Conservation (phyloP, 2,888 invertebrate species). For the Eupsilia transversa region DNA sequence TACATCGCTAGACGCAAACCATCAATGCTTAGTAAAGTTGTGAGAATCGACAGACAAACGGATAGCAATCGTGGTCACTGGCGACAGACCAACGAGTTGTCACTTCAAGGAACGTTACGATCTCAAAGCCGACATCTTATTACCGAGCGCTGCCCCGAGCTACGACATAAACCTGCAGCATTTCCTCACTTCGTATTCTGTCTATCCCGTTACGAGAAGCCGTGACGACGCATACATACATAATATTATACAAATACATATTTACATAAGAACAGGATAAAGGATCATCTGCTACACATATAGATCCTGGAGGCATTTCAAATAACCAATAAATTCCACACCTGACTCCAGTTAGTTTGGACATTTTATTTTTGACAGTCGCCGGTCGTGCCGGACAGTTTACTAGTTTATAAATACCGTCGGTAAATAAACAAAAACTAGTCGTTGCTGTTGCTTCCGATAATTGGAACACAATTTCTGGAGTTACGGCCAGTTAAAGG, state of each 20-base stretch:
- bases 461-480: constrained; percentile 71
- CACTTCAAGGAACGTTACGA: constrained; percentile 51
- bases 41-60: constrained; percentile 50
- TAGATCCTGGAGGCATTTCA: constrained; percentile 40
- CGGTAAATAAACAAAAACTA: constrained; percentile 46
- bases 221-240: constrained; percentile 63
- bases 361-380: constrained; percentile 63
- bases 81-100: constrained; percentile 47
- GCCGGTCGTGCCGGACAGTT: constrained; percentile 51
- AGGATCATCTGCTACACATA: constrained; percentile 45
- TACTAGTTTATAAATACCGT: constrained; percentile 59
- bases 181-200: constrained; percentile 57
- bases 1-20: constrained; percentile 15
- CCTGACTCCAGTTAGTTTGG: constrained; percentile 51
- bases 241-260: constrained; percentile 53
- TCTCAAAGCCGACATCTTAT: constrained; percentile 54
- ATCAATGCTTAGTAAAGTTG: constrained; percentile 51
- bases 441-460: constrained; percentile 47
- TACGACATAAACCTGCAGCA: constrained; percentile 47
- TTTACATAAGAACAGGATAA: constrained; percentile 55
- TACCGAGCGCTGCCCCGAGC: constrained; percentile 36
- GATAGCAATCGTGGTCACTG: constrained; percentile 39
- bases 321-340: constrained; percentile 58
- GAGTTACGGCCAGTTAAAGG: constrained; percentile 56
- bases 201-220: constrained; percentile 54